Evolutionary conservation across 2,113 vertebrate species (phyloP), one percentile per base, ranked within the genome.

Genomic region (Acrocephalus kingi): DNA sequence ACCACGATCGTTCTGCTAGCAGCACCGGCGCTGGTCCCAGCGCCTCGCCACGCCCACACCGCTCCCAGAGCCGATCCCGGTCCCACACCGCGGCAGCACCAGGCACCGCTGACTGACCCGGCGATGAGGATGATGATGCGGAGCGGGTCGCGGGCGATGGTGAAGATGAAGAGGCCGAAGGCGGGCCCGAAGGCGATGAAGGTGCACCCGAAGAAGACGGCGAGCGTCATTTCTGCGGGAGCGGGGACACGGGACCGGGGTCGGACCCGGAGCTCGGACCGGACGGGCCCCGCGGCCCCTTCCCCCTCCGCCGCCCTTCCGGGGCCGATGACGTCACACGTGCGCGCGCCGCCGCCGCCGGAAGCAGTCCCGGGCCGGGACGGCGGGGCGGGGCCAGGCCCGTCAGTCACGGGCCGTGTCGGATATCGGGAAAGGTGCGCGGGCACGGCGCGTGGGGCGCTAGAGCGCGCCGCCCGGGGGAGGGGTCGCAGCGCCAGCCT

Each of bases 81-180:
- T 16, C 27, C 52, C 61, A 6, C 33, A 13, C 13, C 68, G 4
- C 30, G 61, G 59, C 76, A 37, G 76, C 59, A 19, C 14, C 45
- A 7, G 62, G 16, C 54, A 17, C 1, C 39, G 24, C 87, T 14
- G 78, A 86, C 97, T 94, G 75, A 97, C 97, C 97, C 97, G 13
- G 97, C 97, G 86, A 98, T 96, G 61, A 98, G 96, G 90, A 98
- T 96, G 91, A 98, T 98, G 87, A 98, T 95, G 71, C 97, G 97
- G 8, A 98, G 96, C n/a, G 97, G 97, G 66, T 97, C 97, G 17
- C 83, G 94, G 78, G 96, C 96, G 68, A 98, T 96, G 56, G 96
- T 98, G 94, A 98, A 95, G 35, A 98, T 71, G 90, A 97, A 97
- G n/a, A 98, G 97, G 37, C 97, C 93, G 58, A 98, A 78, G 8